Evolutionary conservation across 2,888 invertebrate species (phyloP).

Genomic region (Drosophila longiperda): DNA sequence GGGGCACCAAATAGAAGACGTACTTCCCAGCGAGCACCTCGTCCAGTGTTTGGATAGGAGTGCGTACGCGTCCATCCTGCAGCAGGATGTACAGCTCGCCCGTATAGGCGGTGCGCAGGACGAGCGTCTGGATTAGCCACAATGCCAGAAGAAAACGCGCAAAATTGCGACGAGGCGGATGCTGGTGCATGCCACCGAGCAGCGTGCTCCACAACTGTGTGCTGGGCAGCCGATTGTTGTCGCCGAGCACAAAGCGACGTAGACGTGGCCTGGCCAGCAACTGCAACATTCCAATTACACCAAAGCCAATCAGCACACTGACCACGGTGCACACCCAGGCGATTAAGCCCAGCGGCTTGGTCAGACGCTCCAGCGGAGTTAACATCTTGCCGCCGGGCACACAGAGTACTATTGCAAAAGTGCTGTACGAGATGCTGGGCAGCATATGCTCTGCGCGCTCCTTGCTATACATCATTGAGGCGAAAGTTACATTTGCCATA

Average conservation of each 20-base stretch:
- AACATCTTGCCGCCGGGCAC: slow-evolving; percentile 72
- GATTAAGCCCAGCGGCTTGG: slow-evolving; percentile 74
- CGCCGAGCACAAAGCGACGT: slow-evolving; percentile 72
- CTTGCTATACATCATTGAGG: slow-evolving; percentile 66
- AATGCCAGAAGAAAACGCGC: slow-evolving; percentile 78
- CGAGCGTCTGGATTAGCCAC: slow-evolving; percentile 77
- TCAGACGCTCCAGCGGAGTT: slow-evolving; percentile 72
- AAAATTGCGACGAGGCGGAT: slow-evolving; percentile 75
- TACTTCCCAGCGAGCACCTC: slow-evolving; percentile 69
- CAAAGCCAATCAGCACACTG: slow-evolving; percentile 59
- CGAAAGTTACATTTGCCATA: slow-evolving; percentile 75
- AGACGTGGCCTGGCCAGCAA: slow-evolving; percentile 13
- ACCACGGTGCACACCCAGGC: slow-evolving; percentile 76
- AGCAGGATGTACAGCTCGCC: slow-evolving; percentile 78
- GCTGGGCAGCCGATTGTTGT: slow-evolving; percentile 66
- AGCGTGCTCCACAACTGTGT: slow-evolving; percentile 69
- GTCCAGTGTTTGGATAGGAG: slow-evolving; percentile 52
- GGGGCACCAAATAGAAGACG: slow-evolving; percentile 58
- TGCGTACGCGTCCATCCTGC: slow-evolving; percentile 73
- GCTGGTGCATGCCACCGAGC: slow-evolving; percentile 62
- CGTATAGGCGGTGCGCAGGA: slow-evolving; percentile 78
- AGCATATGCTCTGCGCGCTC: slow-evolving; percentile 62
- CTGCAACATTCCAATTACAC: slow-evolving; percentile 51
- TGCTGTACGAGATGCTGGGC: slow-evolving; percentile 71
- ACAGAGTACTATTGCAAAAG: slow-evolving; percentile 68